phyloP scores from a whole-genome alignment of 2,797 vertebrate genomes.

The Eidolon dupreanum region DNA sequence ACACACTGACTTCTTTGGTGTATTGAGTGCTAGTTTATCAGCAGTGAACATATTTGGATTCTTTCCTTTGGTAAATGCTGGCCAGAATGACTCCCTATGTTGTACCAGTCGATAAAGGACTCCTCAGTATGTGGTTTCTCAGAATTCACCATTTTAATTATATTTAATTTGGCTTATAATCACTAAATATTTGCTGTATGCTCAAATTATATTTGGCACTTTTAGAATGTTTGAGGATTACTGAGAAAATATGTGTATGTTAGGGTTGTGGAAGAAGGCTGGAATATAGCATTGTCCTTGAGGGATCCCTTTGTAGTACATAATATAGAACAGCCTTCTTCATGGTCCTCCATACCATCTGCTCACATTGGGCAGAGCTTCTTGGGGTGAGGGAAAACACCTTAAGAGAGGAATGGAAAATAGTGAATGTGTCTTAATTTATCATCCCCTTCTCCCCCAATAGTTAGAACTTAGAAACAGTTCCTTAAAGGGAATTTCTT shows the following conservation, averaged over 20 bases:
- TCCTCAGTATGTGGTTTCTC: not conserved
- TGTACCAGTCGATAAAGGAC: not conserved
- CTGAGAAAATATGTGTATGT: not conserved
- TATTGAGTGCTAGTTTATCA: not conserved
- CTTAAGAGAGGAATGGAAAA: not conserved
- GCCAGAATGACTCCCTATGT: not conserved
- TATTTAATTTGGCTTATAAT: conserved; percentile 17
- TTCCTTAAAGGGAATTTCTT: not conserved
- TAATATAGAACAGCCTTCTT: not conserved
- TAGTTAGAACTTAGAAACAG: not conserved
- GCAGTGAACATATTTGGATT: not conserved
- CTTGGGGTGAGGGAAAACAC: not conserved
- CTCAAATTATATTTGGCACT: not conserved
- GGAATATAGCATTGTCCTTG: not conserved
- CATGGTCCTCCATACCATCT: too few species aligned
- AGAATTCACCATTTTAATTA: not conserved
- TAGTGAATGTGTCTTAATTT: not conserved
- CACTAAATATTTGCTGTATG: conserved; percentile 10
- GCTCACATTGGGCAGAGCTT: not conserved
- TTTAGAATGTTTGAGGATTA: not conserved
- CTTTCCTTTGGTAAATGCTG: not conserved
- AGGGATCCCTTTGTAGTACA: not conserved
- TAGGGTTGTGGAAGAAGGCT: not conserved
- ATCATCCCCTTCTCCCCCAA: not conserved
- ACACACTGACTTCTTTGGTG: not conserved